Evolutionary conservation across 2,113 vertebrate genomes (phyloP).

Genomic region (Larimichthys polyactis): DNA sequence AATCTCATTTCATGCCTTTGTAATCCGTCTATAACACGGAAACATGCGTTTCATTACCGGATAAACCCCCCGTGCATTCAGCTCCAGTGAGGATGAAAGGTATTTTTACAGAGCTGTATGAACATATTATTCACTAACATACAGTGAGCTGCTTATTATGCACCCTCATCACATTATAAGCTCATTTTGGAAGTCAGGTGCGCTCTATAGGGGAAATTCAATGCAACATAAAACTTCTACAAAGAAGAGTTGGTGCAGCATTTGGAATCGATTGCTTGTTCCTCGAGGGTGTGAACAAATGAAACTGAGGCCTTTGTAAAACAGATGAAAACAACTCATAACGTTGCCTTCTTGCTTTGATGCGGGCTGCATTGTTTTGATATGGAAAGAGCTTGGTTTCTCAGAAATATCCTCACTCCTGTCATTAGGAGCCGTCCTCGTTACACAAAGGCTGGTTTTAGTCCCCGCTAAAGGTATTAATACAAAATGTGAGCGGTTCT

Average conservation of each 20-base stretch:
- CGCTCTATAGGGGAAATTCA: conserved; percentile 19
- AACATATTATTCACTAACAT: conserved; percentile 29
- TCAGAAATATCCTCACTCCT: conserved; percentile 15
- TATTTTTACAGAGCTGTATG: conserved; percentile 9
- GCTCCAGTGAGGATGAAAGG: conserved; percentile 33
- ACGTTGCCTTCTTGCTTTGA: conserved; percentile 14
- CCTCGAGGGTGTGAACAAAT: conserved; percentile 17
- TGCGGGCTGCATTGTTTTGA: conserved; percentile 10
- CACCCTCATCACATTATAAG: conserved; percentile 17
- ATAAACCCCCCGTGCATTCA: conserved; percentile 33
- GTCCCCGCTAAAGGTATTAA: conserved; percentile 48
- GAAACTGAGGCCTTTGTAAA: neutral
- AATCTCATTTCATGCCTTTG: conserved; percentile 49
- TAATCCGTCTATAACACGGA: conserved; percentile 32
- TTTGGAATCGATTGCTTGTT: conserved; percentile 47
- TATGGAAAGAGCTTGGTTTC: conserved; percentile 8
- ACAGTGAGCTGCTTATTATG: conserved; percentile 16
- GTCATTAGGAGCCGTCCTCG: conserved; percentile 6
- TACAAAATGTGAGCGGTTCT: conserved; percentile 18
- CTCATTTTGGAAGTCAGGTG: conserved; percentile 38
- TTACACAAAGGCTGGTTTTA: neutral
- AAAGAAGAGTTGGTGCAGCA: conserved; percentile 7
- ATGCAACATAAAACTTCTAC: conserved; percentile 22
- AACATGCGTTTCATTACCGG: conserved; percentile 38
- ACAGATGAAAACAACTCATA: conserved; percentile 14